Evolutionary conservation across 2,113 vertebrate genomes (phyloP).

Genomic region (Perognathus longimembris): DNA sequence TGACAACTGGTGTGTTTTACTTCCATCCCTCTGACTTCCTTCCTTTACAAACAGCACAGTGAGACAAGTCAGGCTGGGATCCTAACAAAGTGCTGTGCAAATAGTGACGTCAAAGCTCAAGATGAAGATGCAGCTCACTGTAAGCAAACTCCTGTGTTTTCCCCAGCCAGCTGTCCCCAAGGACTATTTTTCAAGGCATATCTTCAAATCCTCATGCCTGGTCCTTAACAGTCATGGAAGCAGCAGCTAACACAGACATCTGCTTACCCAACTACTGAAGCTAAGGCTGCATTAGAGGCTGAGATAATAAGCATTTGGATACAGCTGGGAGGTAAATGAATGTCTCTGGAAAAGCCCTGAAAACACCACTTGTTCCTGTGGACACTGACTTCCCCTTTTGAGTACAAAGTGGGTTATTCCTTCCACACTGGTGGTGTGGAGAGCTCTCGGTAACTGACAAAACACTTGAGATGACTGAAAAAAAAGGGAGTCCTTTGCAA

Average conservation of each 20-base stretch:
- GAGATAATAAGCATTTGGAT: conserved; percentile 29
- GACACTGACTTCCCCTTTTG: conserved; percentile 13
- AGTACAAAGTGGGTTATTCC: not conserved
- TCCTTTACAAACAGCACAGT: not conserved
- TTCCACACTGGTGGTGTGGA: not conserved
- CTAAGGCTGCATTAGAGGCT: not conserved
- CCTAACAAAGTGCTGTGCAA: not conserved
- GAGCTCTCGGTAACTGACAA: conserved; percentile 27
- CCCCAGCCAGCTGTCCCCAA: not conserved
- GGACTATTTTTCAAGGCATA: not conserved
- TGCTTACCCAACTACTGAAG: conserved; percentile 15
- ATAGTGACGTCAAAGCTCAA: not conserved
- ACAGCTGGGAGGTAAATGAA: conserved; percentile 6
- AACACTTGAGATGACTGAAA: not conserved
- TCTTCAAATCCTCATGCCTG: conserved; percentile 19
- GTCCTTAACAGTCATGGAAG: conserved; percentile 11
- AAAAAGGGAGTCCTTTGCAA: not conserved
- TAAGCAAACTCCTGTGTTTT: not conserved
- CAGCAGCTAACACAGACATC: conserved; percentile 31
- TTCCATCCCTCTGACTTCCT: not conserved
- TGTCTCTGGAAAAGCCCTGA: conserved; percentile 8
- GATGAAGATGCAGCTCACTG: not conserved
- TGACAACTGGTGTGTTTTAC: not conserved
- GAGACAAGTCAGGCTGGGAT: not conserved
- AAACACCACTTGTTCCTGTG: not conserved